A percentile compares a stretch with the other conserved stretches of the same genome.
Conservation (phyloP, 37 sponge, comb jelly and placozoan species). For the Haliclona indistincta region DNA sequence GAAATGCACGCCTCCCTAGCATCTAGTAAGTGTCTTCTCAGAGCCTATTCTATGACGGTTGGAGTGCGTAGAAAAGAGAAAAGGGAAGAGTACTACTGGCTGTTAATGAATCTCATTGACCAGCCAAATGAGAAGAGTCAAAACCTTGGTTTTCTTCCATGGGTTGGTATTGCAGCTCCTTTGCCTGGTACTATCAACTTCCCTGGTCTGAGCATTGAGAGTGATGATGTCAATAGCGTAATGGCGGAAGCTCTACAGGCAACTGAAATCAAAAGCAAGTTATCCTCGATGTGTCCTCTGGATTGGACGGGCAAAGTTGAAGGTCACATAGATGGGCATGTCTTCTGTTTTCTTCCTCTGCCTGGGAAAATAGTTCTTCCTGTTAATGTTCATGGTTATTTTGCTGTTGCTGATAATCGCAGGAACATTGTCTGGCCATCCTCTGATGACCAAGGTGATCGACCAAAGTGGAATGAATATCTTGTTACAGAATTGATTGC, state of each 20-base stretch:
- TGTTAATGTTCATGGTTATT: conserved; percentile 83
- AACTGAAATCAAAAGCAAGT: neutral
- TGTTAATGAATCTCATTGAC: conserved; percentile 53
- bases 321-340: conserved; percentile 34
- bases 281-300: neutral
- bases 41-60: conserved; percentile 9
- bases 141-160: conserved; percentile 53
- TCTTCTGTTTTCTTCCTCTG: conserved; percentile 88
- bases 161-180: conserved; percentile 78
- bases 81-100: conserved; percentile 29
- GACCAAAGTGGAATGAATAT: conserved; percentile 69
- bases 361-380: conserved; percentile 58
- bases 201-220: neutral
- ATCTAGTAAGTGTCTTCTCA: neutral
- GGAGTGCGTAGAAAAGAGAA: neutral
- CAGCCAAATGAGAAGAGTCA: conserved; percentile 11
- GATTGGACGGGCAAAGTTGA: conserved; percentile 4
- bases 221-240: neutral
- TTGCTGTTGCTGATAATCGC: conserved; percentile 66
- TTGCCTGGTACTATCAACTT: neutral
- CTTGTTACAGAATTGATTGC: conserved; percentile 39
- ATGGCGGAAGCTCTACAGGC: neutral
- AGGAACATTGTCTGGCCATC: conserved; percentile 82
- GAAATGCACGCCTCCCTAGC: neutral
- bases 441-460: conserved; percentile 56